Conservation (phyloP, 2,888 invertebrate genomes). For the Chaetogeoica ovagalla region DNA sequence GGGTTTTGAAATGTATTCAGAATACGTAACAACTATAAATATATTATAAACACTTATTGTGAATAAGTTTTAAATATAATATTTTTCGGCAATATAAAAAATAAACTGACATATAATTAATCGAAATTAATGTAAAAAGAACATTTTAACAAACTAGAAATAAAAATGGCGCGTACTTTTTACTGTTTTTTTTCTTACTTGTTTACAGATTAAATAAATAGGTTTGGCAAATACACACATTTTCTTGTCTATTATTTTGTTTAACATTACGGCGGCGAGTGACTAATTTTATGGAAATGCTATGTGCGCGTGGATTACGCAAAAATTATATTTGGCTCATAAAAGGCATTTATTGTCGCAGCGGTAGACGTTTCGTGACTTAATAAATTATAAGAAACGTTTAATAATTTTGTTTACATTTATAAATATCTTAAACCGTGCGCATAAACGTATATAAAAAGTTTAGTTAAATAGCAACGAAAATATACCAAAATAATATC, state of each 20-base stretch:
- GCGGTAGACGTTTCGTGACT: not conserved
- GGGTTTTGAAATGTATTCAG: no score
- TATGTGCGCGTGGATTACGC: not conserved
- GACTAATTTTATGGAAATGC: slow-evolving; percentile 28
- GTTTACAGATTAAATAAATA: slow-evolving; percentile 39
- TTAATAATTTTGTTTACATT: not conserved
- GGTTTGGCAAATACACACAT: slow-evolving; percentile 18
- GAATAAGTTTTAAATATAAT: no score
- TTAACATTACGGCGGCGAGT: slow-evolving; percentile 3
- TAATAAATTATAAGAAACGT: slow-evolving; percentile 8
- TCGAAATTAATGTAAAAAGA: not conserved
- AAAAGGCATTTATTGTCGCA: not conserved
- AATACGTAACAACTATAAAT: no score
- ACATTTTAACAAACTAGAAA: not conserved
- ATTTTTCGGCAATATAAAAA: no score
- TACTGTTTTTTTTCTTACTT: not conserved
- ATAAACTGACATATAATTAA: not conserved
- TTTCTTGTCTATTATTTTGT: slow-evolving; percentile 17
- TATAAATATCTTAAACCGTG: not conserved
- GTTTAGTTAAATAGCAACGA: not conserved
- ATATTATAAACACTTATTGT: no score
- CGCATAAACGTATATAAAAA: not conserved
- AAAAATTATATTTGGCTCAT: slow-evolving; percentile 18
- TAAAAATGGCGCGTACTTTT: not conserved
- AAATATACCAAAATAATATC: no score